Conservation (phyloP, 2,113 vertebrate genomes). For the Nannobrachium achirus region DNA sequence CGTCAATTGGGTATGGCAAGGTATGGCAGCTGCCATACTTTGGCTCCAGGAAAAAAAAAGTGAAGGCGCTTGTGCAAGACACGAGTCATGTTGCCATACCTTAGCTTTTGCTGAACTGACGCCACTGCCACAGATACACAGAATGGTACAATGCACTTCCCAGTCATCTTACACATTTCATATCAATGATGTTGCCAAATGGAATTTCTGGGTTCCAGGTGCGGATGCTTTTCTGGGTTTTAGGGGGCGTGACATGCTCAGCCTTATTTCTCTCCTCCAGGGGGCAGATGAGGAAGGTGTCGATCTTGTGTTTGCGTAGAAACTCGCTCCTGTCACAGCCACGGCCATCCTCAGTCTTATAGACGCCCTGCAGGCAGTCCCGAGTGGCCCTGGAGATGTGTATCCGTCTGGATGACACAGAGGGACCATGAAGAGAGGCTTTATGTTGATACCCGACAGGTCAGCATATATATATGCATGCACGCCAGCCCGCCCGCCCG, state of each 20-base stretch:
- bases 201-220: constrained; percentile 66
- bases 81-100: too few species aligned
- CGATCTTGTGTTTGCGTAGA: constrained; percentile 77
- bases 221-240: constrained; percentile 44
- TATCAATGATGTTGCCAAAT: constrained; percentile 66
- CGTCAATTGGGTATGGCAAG: too few species aligned
- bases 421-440: neutral
- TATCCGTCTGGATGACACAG: constrained; percentile 64
- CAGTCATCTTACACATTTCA: constrained; percentile 73
- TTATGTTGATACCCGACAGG: neutral
- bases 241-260: constrained; percentile 26
- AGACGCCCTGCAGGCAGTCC: constrained; percentile 74
- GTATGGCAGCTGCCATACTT: too few species aligned
- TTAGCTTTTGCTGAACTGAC: too few species aligned
- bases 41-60: too few species aligned
- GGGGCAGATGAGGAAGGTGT: constrained; percentile 80
- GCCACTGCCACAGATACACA: too few species aligned
- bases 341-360: constrained; percentile 74
- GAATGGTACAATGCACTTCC: too few species aligned
- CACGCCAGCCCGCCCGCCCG: too few species aligned
- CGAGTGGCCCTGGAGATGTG: constrained; percentile 81
- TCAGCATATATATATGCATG: neutral
- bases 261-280: constrained; percentile 27
- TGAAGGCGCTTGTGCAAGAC: too few species aligned
- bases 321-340: constrained; percentile 78